phyloP scores from a whole-genome alignment of 2,797 vertebrate genomes.

The Onychomys arenicola region DNA sequence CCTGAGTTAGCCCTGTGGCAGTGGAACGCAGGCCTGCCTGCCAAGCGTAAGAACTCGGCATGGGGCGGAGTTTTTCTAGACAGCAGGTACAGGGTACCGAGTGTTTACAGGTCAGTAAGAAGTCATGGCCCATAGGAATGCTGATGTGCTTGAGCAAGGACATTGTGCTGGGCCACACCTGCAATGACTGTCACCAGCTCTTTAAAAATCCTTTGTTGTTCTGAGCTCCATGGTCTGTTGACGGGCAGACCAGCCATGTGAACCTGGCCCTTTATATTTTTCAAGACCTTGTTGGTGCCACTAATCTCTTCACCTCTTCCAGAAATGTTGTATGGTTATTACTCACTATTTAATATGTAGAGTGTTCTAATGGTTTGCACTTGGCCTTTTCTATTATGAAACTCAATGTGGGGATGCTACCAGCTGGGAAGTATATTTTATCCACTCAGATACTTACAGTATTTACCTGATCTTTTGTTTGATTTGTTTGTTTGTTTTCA shows the following conservation, averaged over 20 bases:
- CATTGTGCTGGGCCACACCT: neutral
- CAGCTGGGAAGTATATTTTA: neutral
- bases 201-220: neutral
- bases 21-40: neutral
- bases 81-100: neutral
- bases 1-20: too few species aligned
- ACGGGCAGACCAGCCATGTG: neutral
- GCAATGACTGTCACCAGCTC: neutral
- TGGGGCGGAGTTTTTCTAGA: neutral
- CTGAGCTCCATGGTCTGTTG: neutral
- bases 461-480: neutral
- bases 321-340: neutral
- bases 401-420: neutral
- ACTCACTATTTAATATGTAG: neutral
- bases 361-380: neutral
- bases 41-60: neutral
- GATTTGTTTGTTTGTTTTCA: neutral
- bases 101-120: neutral
- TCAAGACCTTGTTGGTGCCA: neutral
- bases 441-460: neutral
- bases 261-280: neutral
- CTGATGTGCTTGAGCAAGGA: neutral
- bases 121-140: neutral
- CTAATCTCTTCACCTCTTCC: neutral
- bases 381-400: neutral